phyloP scores from a whole-genome alignment of 2,888 invertebrate species.

The Glyphotaelius pellucidus region DNA sequence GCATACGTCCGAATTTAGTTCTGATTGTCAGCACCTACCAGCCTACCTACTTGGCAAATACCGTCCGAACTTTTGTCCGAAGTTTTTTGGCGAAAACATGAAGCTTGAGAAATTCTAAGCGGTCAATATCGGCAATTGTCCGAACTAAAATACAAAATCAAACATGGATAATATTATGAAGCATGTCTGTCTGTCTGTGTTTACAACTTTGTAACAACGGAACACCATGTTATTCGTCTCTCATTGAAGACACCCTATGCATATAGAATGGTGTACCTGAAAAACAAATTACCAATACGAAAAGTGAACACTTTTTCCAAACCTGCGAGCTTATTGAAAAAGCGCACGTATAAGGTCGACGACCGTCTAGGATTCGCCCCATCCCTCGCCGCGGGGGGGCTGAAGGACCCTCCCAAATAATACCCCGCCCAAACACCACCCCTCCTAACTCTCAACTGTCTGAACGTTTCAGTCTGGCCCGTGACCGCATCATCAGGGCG shows the following conservation, averaged over 20 bases:
- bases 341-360: not conserved
- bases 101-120: too few species aligned
- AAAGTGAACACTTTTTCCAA: not conserved
- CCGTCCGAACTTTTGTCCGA: too few species aligned
- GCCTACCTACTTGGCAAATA: too few species aligned
- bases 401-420: not conserved
- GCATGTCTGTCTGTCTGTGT: too few species aligned
- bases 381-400: not conserved
- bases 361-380: not conserved
- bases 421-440: not conserved
- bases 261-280: not conserved
- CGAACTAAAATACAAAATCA: too few species aligned
- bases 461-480: slow-evolving; percentile 19
- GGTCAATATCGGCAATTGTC: too few species aligned
- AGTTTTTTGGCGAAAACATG: too few species aligned
- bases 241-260: not conserved
- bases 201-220: too few species aligned
- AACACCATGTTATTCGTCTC: not conserved
- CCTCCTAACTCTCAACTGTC: not conserved
- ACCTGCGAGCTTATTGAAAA: not conserved
- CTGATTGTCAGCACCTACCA: too few species aligned
- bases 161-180: too few species aligned
- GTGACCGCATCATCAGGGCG: slow-evolving; percentile 17
- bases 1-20: too few species aligned
- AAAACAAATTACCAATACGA: not conserved